Evolutionary conservation across 2,888 invertebrate genomes (phyloP), one percentile per base, ranked within the genome.

Genomic region (Plagodis dolabraria): DNA sequence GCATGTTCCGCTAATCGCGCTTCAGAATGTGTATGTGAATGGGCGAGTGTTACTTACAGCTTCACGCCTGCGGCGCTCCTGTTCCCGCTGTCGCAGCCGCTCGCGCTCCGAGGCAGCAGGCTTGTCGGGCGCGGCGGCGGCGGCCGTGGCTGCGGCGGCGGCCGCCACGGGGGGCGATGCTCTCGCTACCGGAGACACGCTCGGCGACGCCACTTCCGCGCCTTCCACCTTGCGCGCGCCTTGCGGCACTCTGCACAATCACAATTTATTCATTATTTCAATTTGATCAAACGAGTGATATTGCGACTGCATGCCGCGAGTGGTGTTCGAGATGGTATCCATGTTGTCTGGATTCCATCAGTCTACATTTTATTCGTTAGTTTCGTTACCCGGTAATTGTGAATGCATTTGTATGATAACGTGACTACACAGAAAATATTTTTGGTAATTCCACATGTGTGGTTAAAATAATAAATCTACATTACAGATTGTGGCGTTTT

Each of bases 61-160:
- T 93, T 98, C 98, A 65, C 98, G 94, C 66, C 98, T 94, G 66
- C 98, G 94, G 59, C 98, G 94, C 85, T 98, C 98, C 90, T 98
- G 98, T 84, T 99, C 98, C 70, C 97, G 94, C 80, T 96, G 94
- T 75, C 98, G 94, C 79, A 96, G 95, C 40, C 97, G 94, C 82
- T 98, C 98, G 65, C 98, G 94, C 84, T 98, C 98, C 58, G 96
- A 94, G 49, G 95, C 95, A 55, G 95, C 94, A 79, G 94, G 79
- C 92, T 86, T 86, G 80, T 89, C 88, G 62, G 83, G 80, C 70
- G 85, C 81, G 71, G 80, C 80, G 62, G 84, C 78, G 60, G 83
- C 80, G 57, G 92, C 85, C 53, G 88, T 85, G 33, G 91, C 72
- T 62, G 77, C 74, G 56, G 87, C 70, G 80, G 90, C 40, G 5